Base-by-base conservation (phyloP, 2,113 vertebrate species). In the Dromaius novaehollandiae region DNA sequence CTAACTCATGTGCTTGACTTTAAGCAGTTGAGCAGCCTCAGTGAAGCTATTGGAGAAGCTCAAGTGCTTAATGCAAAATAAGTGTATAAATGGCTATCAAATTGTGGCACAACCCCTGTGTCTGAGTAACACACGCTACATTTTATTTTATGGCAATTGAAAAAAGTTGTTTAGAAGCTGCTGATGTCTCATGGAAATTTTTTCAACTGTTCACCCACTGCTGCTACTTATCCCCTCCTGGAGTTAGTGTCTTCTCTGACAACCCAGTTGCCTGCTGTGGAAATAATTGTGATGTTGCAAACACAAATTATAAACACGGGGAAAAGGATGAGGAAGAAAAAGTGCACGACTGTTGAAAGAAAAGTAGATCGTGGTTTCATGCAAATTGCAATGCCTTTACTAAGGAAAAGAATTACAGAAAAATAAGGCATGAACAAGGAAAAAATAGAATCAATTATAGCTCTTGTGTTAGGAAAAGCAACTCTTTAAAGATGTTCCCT, bases 251-350 rank as follows among this genome's bases (percentile, higher is more conserved):
- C 60, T 83, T 91, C 60, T 94, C 66, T 86, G 51, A 81, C 60
- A 97, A 78, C 28, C 24, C 64, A 80, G 21, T 24, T 74, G 61
- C 46, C 85, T 22, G 0, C 73, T 93, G 79, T 64, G 73, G 91
- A 93, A 93, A 90, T 90, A 88, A 81, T 90, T 78, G 70, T 12
- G 21, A 36, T 82, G 82, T 28, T 77, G 79, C 82, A 86, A 91
- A 80, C 24, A 60, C 12, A 56, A 88, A 70, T 66, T 81, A 68
- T 68, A 81, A 93, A 84, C 18, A 61, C 60, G 32, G n/a, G 36
- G 15, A 60, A 86, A 89, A 55, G 55, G 69, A 14, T 46, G 60
- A 56, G 17, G 70, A 81, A 58, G 17, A 82, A 84, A 82, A 79
- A 66, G 0, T 2, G 8, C 50, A 28, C 42, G 69, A 38, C 73